Percentiles rank a stretch among this genome's conserved stretches.
Evolutionary conservation across 64 coral and sea anemone species (phyloP).

Genomic region (Montipora capricornis): DNA sequence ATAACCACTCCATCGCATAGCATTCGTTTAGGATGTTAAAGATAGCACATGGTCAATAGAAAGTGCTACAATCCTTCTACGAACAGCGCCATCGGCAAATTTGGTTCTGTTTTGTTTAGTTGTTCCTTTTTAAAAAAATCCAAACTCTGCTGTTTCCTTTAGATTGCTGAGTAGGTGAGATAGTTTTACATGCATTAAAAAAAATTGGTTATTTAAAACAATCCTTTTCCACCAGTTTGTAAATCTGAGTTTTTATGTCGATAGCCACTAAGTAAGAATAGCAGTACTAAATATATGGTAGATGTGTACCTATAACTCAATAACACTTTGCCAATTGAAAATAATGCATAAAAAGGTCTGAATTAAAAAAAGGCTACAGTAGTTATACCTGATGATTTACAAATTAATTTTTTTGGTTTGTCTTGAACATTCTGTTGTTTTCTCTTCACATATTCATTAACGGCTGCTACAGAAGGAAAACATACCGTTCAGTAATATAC

Average conservation of each 20-base stretch:
- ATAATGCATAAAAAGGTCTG: not conserved
- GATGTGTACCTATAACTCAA: not conserved
- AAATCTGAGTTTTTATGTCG: not conserved
- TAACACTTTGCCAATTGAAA: not conserved
- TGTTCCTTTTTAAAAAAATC: not conserved
- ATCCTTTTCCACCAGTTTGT: not conserved
- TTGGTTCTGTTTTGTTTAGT: not conserved
- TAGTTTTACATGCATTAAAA: not conserved
- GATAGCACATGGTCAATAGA: not conserved
- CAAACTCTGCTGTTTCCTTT: not conserved
- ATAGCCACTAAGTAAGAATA: not conserved
- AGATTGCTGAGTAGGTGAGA: not conserved
- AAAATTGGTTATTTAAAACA: slow-evolving; percentile 1
- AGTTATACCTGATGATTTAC: too few species aligned
- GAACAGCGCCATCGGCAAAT: not conserved
- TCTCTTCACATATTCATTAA: too few species aligned
- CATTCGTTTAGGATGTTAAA: not conserved
- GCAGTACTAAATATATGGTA: not conserved
- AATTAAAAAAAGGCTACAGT: not conserved
- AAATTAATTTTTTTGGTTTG: too few species aligned
- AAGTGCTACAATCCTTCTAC: not conserved
- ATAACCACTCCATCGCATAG: too few species aligned
- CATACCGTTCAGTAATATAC: too few species aligned
- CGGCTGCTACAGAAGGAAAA: too few species aligned
- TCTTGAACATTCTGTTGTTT: too few species aligned